A percentile compares a stretch with the other conserved stretches of the same genome.
Conservation (phyloP, 2,797 vertebrate species). For the Periparus ater region DNA sequence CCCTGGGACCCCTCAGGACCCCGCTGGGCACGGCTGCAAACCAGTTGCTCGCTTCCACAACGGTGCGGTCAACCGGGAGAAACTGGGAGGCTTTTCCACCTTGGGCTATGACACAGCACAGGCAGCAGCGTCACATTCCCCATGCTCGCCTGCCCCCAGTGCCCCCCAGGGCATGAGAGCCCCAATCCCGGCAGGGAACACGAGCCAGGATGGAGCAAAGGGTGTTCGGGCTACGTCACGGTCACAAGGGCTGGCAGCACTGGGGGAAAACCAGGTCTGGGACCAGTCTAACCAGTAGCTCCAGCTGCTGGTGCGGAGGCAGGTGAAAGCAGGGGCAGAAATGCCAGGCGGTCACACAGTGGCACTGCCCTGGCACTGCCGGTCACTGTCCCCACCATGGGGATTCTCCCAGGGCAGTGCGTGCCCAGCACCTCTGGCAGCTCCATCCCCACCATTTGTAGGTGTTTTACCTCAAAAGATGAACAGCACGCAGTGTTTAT, state of each 20-base stretch:
- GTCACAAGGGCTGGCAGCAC: neutral
- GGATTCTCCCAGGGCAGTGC: neutral
- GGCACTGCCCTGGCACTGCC: neutral
- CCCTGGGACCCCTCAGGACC: neutral
- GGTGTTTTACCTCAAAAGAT: neutral
- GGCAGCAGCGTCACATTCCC: neutral
- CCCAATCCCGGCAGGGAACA: accelerated
- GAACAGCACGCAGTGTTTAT: neutral
- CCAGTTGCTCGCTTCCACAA: neutral
- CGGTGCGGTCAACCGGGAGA: neutral
- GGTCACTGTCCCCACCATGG: accelerated
- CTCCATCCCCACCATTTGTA: neutral
- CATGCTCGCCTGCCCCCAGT: neutral
- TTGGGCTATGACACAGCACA: neutral
- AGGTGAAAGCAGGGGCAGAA: neutral
- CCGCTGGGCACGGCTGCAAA: neutral
- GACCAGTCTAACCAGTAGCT: slow-evolving; percentile 55
- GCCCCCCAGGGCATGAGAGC: neutral
- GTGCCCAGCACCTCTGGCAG: neutral
- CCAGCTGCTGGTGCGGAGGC: neutral
- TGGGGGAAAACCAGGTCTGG: neutral
- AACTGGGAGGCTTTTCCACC: neutral
- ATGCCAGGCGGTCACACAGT: accelerated
- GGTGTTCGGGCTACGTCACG: neutral
- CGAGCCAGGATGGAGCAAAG: accelerated